These are phyloP conservation scores for Anthoscopus minutus DNA, from an alignment of 2,113 vertebrate genomes.

Conservation along the genomic window DNA sequence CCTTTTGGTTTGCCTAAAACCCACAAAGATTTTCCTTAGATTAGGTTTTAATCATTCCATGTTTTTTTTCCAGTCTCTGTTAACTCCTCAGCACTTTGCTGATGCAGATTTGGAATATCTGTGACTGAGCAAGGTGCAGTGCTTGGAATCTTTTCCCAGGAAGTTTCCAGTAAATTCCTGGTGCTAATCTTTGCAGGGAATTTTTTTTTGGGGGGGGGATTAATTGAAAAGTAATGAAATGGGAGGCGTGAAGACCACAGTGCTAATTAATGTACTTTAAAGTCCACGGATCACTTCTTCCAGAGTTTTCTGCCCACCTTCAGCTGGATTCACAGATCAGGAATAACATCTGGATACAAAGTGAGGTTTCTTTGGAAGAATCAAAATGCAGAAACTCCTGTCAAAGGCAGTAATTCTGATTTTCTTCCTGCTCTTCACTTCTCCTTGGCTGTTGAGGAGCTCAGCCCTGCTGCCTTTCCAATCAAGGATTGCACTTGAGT, in stretches of 20 bases:
- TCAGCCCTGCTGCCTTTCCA: neutral
- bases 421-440: neutral
- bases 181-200: neutral
- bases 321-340: neutral
- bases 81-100: neutral
- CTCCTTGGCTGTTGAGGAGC: neutral
- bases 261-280: neutral
- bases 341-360: accelerated
- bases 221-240: neutral
- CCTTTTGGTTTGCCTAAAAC: neutral
- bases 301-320: neutral
- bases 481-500: neutral
- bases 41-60: neutral
- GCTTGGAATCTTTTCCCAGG: neutral
- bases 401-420: neutral
- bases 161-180: neutral
- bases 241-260: neutral
- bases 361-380: neutral
- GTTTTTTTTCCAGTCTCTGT: neutral
- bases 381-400: neutral
- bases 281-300: neutral
- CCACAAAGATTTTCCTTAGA: neutral
- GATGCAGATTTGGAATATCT: neutral
- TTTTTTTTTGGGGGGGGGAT: neutral
- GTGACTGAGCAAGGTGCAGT: neutral